Base-by-base conservation (phyloP, 1,140 invertebrate genomes). In the Listronotus oregonensis region DNA sequence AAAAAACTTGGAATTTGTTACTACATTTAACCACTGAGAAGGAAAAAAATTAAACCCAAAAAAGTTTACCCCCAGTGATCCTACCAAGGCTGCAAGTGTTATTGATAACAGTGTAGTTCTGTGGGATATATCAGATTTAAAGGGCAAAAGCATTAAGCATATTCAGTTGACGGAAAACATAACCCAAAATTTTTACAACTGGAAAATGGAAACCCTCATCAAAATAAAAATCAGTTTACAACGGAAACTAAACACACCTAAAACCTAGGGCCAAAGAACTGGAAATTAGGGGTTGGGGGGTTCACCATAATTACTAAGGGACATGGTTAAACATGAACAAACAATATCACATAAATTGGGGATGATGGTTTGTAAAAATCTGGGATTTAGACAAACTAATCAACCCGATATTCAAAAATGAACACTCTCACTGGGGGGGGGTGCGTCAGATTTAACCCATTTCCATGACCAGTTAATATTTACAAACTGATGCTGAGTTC, bases 351-450 rank as follows among this genome's bases (percentile, higher is more conserved):
- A 71, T 99, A 62, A 12, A 96, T 94, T 73, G 96, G 96, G 3
- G 96, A 99, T 79, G 96, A 99, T 80, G 95, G 95, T 89, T 88
- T 43, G 86, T 94, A 34, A 95, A 95, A 78, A 96, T 99, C 71
- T 99, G 97, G 96, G 97, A 99, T 90, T 94, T 70, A 83, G 97
- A 59, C 91, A 93, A 75, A 81, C 89, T 1, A 85, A 81, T 27
- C 85, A 90, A 72, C 90, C 95, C 1, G 82, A 6, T 87, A 94
- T 73, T 87, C 86, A 1, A 82, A 58, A 88, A 87, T 70, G 93
- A 97, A 82, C 96, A 98, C 81, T 95, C 95, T 0, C 96, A 98
- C 80, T 98, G n/a, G 96, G 90, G 89, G 97, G 12, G 97, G 95
- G 95, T 90, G 86, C 55, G 92, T 97, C 1, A 85, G 92, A 44